Base-by-base conservation (phyloP, 2,797 vertebrate species). In the Staurois parvus region DNA sequence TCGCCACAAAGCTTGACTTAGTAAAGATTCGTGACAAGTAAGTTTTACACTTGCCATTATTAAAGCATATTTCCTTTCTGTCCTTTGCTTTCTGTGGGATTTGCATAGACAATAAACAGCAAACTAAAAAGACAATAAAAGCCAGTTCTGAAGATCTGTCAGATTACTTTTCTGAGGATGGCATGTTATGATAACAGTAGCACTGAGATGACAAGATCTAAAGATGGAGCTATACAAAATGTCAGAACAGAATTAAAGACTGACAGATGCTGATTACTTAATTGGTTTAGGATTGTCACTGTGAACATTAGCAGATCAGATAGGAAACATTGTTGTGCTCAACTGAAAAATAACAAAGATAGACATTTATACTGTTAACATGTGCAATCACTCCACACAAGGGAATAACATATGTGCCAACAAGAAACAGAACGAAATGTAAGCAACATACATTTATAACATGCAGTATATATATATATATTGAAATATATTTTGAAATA, bases 251-350 rank as follows among this genome's bases (percentile, higher is more conserved):
- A 75, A 85, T 75, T 66, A 59, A 75, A 67, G 70, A 85, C 59
- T 85, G 84, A 69, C 84, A 85, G 77, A 81, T 80, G 62, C 42
- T 74, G 72, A 85, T 81, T 80, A 70, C 84, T 75, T 85, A 85
- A 85, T 85, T 85, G 75, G 62, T 76, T 80, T 69, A 56, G 28
- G 28, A 81, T 85, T 85, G 84, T 56, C 62, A 80, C 79, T 81
- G 64, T 24, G 66, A 85, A 45, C 19, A 76, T 56, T 64, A 85
- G 17, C 72, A 76, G 45, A 85, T 40, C 42, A 85, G 45, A 85
- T 68, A 40, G 64, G 4, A 81, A 64, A 68, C 45, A 1, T 32
- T 56, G 64, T 73, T 80, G n/a, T 73, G 21, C 69, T 73, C 42
- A 24, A 37, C 15, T 19, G 67, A 79, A 72, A 79, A 78, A 79